Evolutionary conservation across 2,797 vertebrate species (phyloP), one percentile per base, ranked within the genome.

Genomic region (Cheirogaleus major): DNA sequence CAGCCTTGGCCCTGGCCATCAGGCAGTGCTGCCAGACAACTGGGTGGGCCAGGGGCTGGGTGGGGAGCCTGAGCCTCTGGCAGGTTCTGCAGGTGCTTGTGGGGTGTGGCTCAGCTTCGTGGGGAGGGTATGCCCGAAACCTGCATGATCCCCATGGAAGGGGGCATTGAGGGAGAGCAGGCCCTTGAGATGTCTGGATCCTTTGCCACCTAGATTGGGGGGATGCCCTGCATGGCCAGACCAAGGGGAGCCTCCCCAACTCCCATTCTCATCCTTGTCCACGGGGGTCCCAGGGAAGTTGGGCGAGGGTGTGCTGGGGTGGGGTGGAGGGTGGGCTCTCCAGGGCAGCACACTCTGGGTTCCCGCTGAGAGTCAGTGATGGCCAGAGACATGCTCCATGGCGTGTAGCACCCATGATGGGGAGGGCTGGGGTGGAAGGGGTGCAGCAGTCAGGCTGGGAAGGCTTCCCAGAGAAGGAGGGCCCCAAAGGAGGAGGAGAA

Each of bases 51-150:
- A 0, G 22, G 18, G 18, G 14, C 4, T 18, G 35, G 69, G 3
- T 1, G 1, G 13, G 43, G 22, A 43, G 41, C 69, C 67, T 14
- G 61, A 35, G 50, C 23, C 6, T 45, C 41, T 8, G 30, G 61
- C 8, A 2, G 25, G 6, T 41, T 35, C 18, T 7, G 4, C n/a
- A 1, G 1, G 20, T 7, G 70, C 5, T 14, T 17, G 25, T 4
- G 22, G 4, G 11, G 1, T n/a, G 13, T 2, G 1, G 30, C 22
- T 23, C 67, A 17, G 45, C 18, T 2, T 32, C 9, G 0, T 4
- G 38, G 52, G 69, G 30, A n/a, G 43, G 30, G 43, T 57, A 23
- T 38, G 78, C 23, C 35, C n/a, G 12, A 35, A 25, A 25, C 61
- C 27, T 70, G 52, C 72, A 18, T 6, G 6, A 63, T 50, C 7